phyloP scores from a whole-genome alignment of 2,888 invertebrate genomes.

The Luperina nickerlii region DNA sequence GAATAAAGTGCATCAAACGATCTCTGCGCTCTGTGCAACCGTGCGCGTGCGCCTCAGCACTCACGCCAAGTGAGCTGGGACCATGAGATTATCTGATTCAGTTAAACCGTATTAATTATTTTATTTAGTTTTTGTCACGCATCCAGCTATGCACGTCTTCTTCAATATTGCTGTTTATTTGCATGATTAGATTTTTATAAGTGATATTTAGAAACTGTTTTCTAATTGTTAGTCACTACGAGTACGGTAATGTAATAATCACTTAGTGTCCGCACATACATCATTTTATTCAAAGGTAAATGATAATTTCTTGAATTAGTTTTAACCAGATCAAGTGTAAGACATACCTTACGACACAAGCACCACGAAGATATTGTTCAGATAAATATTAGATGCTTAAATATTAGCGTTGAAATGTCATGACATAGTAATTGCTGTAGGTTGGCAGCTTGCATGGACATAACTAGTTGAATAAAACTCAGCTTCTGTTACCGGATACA shows the following conservation, averaged over 20 bases:
- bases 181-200: slow-evolving; percentile 86
- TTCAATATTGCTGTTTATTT: slow-evolving; percentile 88
- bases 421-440: slow-evolving; percentile 77
- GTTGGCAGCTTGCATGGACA: slow-evolving; percentile 79
- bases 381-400: slow-evolving; percentile 78
- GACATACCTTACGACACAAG: slow-evolving; percentile 74
- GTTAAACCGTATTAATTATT: slow-evolving; percentile 79
- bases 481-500: slow-evolving; percentile 69
- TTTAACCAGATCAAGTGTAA: slow-evolving; percentile 86
- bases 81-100: slow-evolving; percentile 79
- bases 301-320: slow-evolving; percentile 76
- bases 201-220: slow-evolving; percentile 76
- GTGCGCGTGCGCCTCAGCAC: slow-evolving; percentile 46
- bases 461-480: slow-evolving; percentile 76
- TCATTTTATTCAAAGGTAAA: slow-evolving; percentile 86
- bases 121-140: slow-evolving; percentile 88
- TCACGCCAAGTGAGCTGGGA: slow-evolving; percentile 73
- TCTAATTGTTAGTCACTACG: slow-evolving; percentile 87
- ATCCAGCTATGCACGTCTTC: slow-evolving; percentile 90
- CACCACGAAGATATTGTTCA: slow-evolving; percentile 67
- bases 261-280: slow-evolving; percentile 89
- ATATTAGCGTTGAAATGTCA: slow-evolving; percentile 69
- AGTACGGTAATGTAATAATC: slow-evolving; percentile 84
- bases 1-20: slow-evolving; percentile 79
- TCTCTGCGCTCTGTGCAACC: slow-evolving; percentile 71